These are phyloP conservation scores for Eupithecia subumbrata DNA, from an alignment of 2,888 invertebrate species.

Conservation along the genomic window DNA sequence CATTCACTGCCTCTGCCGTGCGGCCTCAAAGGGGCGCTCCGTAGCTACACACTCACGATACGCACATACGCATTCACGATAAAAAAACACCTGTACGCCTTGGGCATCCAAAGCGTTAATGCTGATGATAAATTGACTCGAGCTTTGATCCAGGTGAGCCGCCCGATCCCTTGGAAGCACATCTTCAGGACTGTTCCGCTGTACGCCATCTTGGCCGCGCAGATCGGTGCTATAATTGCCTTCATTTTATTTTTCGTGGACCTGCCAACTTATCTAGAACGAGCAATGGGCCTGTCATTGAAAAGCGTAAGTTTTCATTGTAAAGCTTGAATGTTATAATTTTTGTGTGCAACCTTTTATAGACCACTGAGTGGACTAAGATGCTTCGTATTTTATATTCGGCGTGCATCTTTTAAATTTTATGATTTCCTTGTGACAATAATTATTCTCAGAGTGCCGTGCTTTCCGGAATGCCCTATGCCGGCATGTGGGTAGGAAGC, in stretches of 20 bases:
- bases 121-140: neutral
- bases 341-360: neutral
- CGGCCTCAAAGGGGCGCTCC: too few relatives aligned
- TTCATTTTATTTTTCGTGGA: conserved; percentile 78
- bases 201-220: neutral
- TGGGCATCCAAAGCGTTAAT: too few relatives aligned
- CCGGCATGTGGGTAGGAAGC: conserved; percentile 3
- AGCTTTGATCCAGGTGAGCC: neutral
- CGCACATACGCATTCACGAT: too few relatives aligned
- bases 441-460: neutral
- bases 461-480: conserved; percentile 1
- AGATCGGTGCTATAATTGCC: neutral
- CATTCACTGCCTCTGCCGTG: too few relatives aligned
- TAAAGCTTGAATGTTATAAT: neutral
- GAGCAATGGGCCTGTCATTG: conserved; percentile 78
- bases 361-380: neutral
- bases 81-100: too few relatives aligned
- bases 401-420: too few relatives aligned
- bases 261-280: conserved; percentile 86
- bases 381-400: neutral
- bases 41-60: too few relatives aligned
- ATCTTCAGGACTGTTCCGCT: conserved; percentile 7
- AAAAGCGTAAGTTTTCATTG: conserved; percentile 3
- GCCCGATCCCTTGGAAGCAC: conserved; percentile 2
- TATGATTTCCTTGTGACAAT: too few relatives aligned